Conservation (phyloP, 2,113 vertebrate species). For the Syngnathoides biaculeatus region DNA sequence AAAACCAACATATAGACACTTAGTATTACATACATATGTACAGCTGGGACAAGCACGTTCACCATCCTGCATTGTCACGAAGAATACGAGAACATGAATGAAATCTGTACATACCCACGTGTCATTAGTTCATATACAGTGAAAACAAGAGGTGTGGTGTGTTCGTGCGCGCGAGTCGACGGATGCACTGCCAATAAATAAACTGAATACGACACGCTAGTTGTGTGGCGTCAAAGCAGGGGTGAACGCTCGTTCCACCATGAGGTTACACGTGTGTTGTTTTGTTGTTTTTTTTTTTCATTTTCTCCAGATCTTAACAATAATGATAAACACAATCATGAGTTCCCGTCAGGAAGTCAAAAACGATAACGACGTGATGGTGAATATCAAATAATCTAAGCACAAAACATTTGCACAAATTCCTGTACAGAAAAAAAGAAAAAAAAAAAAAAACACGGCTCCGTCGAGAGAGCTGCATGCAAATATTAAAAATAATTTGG, state of each 20-base stretch:
- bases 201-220: slow-evolving; percentile 19
- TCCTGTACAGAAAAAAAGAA: slow-evolving; percentile 68
- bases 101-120: neutral
- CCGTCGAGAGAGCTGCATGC: slow-evolving; percentile 73
- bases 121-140: slow-evolving; percentile 21
- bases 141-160: slow-evolving; percentile 8
- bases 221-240: slow-evolving; percentile 49
- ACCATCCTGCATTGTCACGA: slow-evolving; percentile 64
- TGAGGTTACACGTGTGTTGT: slow-evolving; percentile 71
- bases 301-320: slow-evolving; percentile 58
- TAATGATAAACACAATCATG: slow-evolving; percentile 57
- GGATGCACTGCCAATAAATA: slow-evolving; percentile 32
- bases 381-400: slow-evolving; percentile 60
- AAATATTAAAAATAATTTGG: slow-evolving; percentile 68
- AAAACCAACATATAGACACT: slow-evolving; percentile 76
- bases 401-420: slow-evolving; percentile 72
- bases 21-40: slow-evolving; percentile 76
- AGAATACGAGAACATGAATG: slow-evolving; percentile 39
- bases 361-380: slow-evolving; percentile 46
- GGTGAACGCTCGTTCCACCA: slow-evolving; percentile 59
- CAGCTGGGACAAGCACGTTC: slow-evolving; percentile 70
- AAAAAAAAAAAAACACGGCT: slow-evolving; percentile 65
- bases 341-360: slow-evolving; percentile 47
- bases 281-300: too few relatives aligned
- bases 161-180: slow-evolving; percentile 8